Evolutionary conservation across 2,797 vertebrate species (phyloP).

Genomic region (Hipposideros larvatus): DNA sequence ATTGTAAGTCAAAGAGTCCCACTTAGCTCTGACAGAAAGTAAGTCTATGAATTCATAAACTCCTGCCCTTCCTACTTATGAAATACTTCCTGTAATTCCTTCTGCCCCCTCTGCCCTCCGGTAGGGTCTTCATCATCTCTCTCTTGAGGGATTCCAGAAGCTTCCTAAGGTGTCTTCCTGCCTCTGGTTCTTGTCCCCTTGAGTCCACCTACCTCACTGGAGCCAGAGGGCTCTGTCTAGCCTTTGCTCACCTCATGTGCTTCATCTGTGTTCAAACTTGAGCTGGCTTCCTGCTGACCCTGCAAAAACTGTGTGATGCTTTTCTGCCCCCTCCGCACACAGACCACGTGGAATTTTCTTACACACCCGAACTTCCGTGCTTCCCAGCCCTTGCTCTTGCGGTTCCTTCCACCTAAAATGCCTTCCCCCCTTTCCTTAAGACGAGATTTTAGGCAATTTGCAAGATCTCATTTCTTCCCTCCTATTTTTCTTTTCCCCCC

Average conservation of each 20-base stretch:
- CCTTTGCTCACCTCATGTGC: background rate
- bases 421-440: background rate
- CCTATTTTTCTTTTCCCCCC: too few species aligned
- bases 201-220: too few species aligned
- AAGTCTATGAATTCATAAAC: background rate
- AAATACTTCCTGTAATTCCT: background rate
- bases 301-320: background rate
- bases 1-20: background rate
- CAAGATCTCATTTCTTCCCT: background rate
- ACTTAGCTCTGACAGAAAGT: background rate
- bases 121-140: background rate
- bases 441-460: too few species aligned
- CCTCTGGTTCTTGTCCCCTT: background rate
- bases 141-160: background rate
- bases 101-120: fast-evolving
- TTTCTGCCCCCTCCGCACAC: background rate
- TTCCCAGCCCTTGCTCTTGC: background rate
- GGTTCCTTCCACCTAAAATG: background rate
- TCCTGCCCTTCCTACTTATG: background rate
- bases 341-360: background rate
- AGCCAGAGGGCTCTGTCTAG: background rate
- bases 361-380: fast-evolving
- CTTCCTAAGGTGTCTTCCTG: background rate
- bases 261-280: background rate
- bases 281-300: background rate